Conservation (phyloP, 2,113 vertebrate species). For the Clarias batrachus region DNA sequence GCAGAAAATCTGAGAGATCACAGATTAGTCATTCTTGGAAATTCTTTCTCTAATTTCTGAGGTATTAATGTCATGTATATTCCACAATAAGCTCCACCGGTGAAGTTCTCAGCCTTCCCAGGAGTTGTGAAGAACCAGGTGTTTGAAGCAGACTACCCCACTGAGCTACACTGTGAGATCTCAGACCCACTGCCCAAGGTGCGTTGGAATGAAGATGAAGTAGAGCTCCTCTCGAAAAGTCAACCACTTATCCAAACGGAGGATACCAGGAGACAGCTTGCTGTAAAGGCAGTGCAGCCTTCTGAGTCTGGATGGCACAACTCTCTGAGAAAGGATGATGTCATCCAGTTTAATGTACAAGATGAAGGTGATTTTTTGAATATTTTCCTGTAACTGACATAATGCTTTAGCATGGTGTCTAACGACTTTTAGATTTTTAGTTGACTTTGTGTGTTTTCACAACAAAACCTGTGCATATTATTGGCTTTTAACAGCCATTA, state of each 20-base stretch:
- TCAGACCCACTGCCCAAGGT: conserved; percentile 71
- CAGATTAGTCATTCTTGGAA: conserved; percentile 51
- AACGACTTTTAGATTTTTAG: conserved; percentile 54
- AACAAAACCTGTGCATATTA: conserved; percentile 14
- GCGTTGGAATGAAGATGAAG: conserved; percentile 79
- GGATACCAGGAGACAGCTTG: conserved; percentile 73
- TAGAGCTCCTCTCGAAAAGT: conserved; percentile 71
- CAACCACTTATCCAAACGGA: conserved; percentile 71
- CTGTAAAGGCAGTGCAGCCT: conserved; percentile 75
- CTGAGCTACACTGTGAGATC: conserved; percentile 67
- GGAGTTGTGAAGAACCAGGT: conserved; percentile 63
- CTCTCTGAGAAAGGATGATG: conserved; percentile 84
- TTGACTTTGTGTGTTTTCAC: conserved; percentile 25
- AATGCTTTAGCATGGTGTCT: conserved; percentile 53
- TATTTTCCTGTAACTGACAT: conserved; percentile 48
- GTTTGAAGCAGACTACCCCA: conserved; percentile 59
- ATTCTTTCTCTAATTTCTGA: conserved; percentile 47
- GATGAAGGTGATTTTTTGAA: conserved; percentile 79
- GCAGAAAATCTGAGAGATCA: conserved; percentile 56
- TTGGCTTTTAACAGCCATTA: conserved; percentile 19
- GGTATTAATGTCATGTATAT: conserved; percentile 58
- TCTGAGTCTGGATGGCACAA: conserved; percentile 83
- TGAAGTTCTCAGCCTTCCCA: conserved; percentile 60
- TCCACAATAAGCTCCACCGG: conserved; percentile 67
- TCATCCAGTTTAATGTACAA: conserved; percentile 81